Evolutionary conservation across 2,113 vertebrate species (phyloP).

Genomic region (Melierax canorus): DNA sequence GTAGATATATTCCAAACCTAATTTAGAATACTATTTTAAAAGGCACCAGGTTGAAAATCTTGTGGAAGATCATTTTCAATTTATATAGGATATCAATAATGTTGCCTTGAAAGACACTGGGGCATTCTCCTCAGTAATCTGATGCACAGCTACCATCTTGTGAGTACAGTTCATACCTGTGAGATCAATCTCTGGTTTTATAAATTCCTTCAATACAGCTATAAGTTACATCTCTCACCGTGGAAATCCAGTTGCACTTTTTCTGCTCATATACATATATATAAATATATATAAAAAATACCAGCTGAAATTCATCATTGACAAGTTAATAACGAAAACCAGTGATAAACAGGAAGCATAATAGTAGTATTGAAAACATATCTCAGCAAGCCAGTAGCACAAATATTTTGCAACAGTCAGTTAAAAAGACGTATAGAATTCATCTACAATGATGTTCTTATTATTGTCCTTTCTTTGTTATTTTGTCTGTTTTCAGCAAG

Average conservation of each 20-base stretch:
- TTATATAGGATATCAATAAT: background rate
- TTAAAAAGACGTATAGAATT: background rate
- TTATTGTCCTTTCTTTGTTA: background rate
- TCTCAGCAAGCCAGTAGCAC: background rate
- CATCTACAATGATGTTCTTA: background rate
- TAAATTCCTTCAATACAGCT: background rate
- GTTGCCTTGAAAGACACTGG: background rate
- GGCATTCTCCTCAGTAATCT: background rate
- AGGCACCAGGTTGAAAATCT: background rate
- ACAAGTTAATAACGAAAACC: background rate
- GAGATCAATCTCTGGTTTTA: background rate
- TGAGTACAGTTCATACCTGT: background rate
- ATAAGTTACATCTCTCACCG: background rate
- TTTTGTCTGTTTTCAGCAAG: background rate
- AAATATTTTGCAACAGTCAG: background rate
- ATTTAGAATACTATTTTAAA: background rate
- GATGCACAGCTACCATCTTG: background rate
- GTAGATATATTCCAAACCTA: background rate
- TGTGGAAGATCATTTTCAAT: background rate
- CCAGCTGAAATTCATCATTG: background rate
- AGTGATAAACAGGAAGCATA: background rate
- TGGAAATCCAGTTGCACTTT: background rate
- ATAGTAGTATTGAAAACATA: background rate
- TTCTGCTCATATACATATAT: background rate
- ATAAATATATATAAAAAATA: background rate